Base-by-base conservation (phyloP, 2,797 vertebrate genomes). In the Rhinatrema bivittatum region DNA sequence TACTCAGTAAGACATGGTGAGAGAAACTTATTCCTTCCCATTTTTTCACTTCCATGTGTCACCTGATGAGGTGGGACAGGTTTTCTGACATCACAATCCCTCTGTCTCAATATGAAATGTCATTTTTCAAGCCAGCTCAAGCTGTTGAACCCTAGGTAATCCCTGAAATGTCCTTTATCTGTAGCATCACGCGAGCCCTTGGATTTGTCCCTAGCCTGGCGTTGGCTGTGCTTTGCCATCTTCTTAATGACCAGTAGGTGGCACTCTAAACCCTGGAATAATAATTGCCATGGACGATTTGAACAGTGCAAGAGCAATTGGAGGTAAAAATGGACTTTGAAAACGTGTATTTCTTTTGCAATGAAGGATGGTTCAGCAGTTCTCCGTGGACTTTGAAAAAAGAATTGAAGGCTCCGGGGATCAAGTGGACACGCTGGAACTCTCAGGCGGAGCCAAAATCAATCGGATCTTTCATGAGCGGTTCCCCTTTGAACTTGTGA, bases 401-500 rank as follows among this genome's bases (percentile, higher is more conserved):
- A 70, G 87, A 29, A 94, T 97, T 0, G 89, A 93, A 60, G 94
- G 94, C 33, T 93, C 87, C 4, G 91, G 89, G 5, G 85, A 93
- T 60, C 84, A 89, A 60, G 88, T 97, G 10, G 88, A 96, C 51
- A 97, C 92, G 0, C 55, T 82, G 21, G 79, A 84, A 51, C 83
- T 96, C 49, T 97, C 91, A 10, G 92, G 90, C 53, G 94, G 94
- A 25, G 94, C 94, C 19, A 88, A 84, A 72, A 97, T 97, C 69
- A 97, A 96, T 57, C 85, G 85, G 11, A 87, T 97, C 68, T 97
- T 97, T 72, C 92, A 97, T 4, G 87, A 93, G 36, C 85, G 80
- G 23, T 94, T 97, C 65, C 93, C 91, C 8, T 86, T 98, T 64
- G 94, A 98, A 58, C 84, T 98, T 16, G 90, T 97, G 56, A 97